Base-by-base conservation (phyloP, 2,797 vertebrate genomes). In the Pitangus sulphuratus region DNA sequence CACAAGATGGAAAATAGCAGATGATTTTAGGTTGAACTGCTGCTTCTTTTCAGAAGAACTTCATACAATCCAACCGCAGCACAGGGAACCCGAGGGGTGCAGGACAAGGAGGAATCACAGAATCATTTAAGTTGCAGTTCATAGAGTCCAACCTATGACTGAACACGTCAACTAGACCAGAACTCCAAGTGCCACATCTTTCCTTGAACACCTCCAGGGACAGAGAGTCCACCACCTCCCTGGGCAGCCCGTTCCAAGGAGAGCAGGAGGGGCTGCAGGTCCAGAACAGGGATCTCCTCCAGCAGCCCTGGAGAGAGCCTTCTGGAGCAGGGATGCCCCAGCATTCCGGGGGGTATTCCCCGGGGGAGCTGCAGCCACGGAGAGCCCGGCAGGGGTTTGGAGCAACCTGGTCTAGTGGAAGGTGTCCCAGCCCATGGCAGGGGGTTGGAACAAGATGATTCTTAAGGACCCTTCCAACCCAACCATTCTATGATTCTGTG, bases 121-220 rank as follows among this genome's bases (percentile, higher is more conserved):
- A 37, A 33, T 25, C 13, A 68, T 2, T 15, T 13, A 15, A 13
- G 12, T 4, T 37, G 20, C n/a, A 48, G 15, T 20, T 42, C 35
- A 75, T 0, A 0, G 0, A 37, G 22, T 18, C 22, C 56, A 48
- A 4, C 22, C 62, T 15, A 2, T 2, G 40, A 24, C 10, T 0
- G 0, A 6, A 48, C 15, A 15, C 8, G 0, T 40, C 30, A 30
- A 31, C 3, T 31, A 47, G 12, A 47, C 6, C 74, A 62, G 13
- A 62, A 26, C 40, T 6, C 21, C 0, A 6, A 48, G 48, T 24
- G 54, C 15, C 40, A 42, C 1, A 0, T n/a, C 47, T 39, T 9
- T 42, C 31, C 54, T n/a, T 8, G n/a, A 54, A 42, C 48, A 19
- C 35, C 47, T 28, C 33, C 70, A 56, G 42, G 78, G 56, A 61